Evolutionary conservation across 1,140 invertebrate species (phyloP).

Genomic region (Hermetia illucens): DNA sequence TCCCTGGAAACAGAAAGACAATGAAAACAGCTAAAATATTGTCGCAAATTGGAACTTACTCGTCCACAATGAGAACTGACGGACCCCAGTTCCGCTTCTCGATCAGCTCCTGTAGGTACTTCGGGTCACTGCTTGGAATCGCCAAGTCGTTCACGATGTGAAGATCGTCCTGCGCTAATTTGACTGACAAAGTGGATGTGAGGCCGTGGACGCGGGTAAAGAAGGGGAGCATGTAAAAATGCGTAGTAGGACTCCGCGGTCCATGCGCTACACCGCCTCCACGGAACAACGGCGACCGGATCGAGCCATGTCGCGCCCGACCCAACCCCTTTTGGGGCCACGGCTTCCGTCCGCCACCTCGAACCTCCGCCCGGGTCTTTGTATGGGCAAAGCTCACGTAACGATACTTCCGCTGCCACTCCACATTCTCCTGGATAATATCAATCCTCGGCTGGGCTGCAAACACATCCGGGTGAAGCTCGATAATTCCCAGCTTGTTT

Average conservation of each 20-base stretch:
- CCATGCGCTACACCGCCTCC: constrained; percentile 76
- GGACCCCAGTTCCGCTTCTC: constrained; percentile 84
- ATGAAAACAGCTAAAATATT: too few relatives aligned
- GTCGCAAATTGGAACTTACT: constrained; percentile 38
- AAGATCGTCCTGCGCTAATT: constrained; percentile 89
- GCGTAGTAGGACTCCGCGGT: constrained; percentile 70
- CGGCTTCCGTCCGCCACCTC: constrained; percentile 78
- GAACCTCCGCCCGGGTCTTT: constrained; percentile 66
- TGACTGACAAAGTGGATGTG: constrained; percentile 68
- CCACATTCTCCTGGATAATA: constrained; percentile 72
- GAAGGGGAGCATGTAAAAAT: constrained; percentile 88
- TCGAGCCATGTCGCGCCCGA: constrained; percentile 78
- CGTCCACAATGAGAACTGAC: constrained; percentile 87
- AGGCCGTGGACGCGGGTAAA: constrained; percentile 62
- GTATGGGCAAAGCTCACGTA: constrained; percentile 60
- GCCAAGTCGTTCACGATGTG: constrained; percentile 80
- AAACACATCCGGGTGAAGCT: constrained; percentile 81
- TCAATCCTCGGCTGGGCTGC: constrained; percentile 72
- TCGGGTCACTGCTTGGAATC: constrained; percentile 66
- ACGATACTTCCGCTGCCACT: constrained; percentile 78
- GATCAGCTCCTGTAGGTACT: constrained; percentile 66
- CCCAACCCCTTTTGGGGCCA: constrained; percentile 93
- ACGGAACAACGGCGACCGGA: constrained; percentile 70
- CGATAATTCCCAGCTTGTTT: constrained; percentile 67
- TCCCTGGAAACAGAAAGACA: constrained; percentile 40